These are phyloP conservation scores for Meriones psammophilus DNA, from an alignment of 2,797 vertebrate species.

Conservation along the genomic window DNA sequence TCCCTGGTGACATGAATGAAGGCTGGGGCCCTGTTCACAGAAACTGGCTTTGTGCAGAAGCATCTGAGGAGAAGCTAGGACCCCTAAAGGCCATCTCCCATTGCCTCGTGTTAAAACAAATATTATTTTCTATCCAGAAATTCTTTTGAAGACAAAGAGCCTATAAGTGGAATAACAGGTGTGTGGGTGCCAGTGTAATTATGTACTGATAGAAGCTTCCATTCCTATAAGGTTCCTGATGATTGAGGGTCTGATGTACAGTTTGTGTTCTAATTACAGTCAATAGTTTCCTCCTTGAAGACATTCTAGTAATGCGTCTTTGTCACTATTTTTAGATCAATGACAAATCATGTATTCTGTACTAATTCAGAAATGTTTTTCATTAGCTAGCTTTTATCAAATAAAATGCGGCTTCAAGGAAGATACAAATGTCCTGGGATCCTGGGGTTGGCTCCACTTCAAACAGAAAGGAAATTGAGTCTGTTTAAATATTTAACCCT, in stretches of 20 bases:
- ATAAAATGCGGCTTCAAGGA: slow-evolving; percentile 59
- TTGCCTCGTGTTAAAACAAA: not conserved
- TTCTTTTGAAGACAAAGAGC: slow-evolving; percentile 64
- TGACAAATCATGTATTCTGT: slow-evolving; percentile 64
- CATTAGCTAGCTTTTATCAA: slow-evolving; percentile 65
- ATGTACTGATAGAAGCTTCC: slow-evolving; percentile 70
- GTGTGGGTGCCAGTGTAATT: slow-evolving; percentile 75
- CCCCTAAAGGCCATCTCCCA: not conserved
- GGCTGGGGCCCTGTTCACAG: not conserved
- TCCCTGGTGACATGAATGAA: not conserved
- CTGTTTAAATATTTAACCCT: not conserved
- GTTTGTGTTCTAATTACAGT: slow-evolving; percentile 83
- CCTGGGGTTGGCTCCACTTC: not conserved
- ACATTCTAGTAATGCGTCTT: slow-evolving; percentile 68
- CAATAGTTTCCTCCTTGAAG: slow-evolving; percentile 82
- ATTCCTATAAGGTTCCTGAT: slow-evolving; percentile 78
- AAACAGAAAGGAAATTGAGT: slow-evolving; percentile 63
- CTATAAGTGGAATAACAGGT: slow-evolving; percentile 75
- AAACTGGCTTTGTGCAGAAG: not conserved
- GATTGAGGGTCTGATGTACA: slow-evolving; percentile 78
- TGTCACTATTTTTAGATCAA: slow-evolving; percentile 73
- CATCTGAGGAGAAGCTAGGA: not conserved
- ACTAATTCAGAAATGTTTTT: slow-evolving; percentile 70
- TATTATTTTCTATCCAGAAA: not conserved
- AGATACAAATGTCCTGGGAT: slow-evolving; percentile 8